These are phyloP conservation scores for Luffia ferchaultella DNA, from an alignment of 2,888 invertebrate species.

Conservation along the genomic window DNA sequence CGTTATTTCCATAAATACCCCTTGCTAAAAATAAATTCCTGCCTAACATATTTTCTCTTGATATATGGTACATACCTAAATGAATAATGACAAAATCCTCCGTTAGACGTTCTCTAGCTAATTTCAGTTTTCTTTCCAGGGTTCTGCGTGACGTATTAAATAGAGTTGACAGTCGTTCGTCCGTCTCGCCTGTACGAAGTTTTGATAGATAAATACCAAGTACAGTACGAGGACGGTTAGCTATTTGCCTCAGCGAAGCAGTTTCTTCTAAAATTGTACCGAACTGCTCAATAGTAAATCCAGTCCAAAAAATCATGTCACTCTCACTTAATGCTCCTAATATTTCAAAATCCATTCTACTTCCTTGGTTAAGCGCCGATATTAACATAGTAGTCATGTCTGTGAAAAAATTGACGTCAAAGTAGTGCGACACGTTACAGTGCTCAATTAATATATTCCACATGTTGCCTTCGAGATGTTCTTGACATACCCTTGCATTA, in stretches of 20 bases:
- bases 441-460: neutral
- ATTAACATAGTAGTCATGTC: neutral
- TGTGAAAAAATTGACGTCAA: neutral
- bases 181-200: conserved; percentile 6
- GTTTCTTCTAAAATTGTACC: conserved; percentile 5
- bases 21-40: neutral
- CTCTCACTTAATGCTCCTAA: neutral
- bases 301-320: neutral
- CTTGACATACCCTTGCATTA: neutral
- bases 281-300: neutral
- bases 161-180: conserved; percentile 6
- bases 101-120: neutral
- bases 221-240: conserved; percentile 4
- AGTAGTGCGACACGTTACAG: neutral
- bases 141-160: conserved; percentile 3
- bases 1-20: neutral
- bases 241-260: conserved; percentile 1
- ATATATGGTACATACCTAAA: neutral
- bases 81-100: neutral
- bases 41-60: neutral
- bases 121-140: neutral
- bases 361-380: neutral
- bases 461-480: neutral
- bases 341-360: neutral
- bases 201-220: conserved; percentile 7